Evolutionary conservation across 2,888 invertebrate species (phyloP).

Genomic region (Cheilosia soror): DNA sequence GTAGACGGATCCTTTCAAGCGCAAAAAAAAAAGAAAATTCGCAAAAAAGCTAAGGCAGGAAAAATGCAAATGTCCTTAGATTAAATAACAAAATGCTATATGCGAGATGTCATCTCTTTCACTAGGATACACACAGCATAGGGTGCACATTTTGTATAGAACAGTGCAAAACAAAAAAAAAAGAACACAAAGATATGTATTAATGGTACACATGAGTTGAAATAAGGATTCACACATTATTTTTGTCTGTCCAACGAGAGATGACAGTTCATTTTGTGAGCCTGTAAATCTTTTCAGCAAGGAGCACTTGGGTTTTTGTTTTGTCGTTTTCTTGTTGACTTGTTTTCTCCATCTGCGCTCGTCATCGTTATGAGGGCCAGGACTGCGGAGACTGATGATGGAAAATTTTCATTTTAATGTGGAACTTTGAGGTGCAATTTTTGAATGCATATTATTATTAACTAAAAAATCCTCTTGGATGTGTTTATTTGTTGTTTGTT

Average conservation of each 20-base stretch:
- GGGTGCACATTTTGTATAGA: background rate
- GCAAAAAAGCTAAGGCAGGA: slow-evolving; percentile 3
- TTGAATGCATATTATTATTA: no score
- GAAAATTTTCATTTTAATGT: background rate
- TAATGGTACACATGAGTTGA: slow-evolving; percentile 4
- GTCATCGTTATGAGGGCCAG: background rate
- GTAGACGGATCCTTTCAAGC: slow-evolving; percentile 2
- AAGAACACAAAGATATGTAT: no score
- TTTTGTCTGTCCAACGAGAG: background rate
- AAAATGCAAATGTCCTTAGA: slow-evolving; percentile 29
- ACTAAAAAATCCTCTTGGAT: no score
- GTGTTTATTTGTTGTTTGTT: no score
- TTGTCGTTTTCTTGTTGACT: background rate
- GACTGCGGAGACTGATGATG: background rate
- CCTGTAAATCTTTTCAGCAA: slow-evolving; percentile 33
- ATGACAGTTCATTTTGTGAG: slow-evolving; percentile 38
- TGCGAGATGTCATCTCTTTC: slow-evolving; percentile 31
- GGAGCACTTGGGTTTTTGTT: background rate
- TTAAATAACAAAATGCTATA: slow-evolving; percentile 25
- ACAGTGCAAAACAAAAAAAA: background rate
- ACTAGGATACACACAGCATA: background rate
- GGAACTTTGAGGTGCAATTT: no score
- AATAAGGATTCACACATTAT: slow-evolving; percentile 6
- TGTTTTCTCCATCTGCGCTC: background rate
- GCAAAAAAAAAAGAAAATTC: background rate